Base-by-base conservation (phyloP, 1,140 invertebrate genomes). In the Bombus vancouverensis region DNA sequence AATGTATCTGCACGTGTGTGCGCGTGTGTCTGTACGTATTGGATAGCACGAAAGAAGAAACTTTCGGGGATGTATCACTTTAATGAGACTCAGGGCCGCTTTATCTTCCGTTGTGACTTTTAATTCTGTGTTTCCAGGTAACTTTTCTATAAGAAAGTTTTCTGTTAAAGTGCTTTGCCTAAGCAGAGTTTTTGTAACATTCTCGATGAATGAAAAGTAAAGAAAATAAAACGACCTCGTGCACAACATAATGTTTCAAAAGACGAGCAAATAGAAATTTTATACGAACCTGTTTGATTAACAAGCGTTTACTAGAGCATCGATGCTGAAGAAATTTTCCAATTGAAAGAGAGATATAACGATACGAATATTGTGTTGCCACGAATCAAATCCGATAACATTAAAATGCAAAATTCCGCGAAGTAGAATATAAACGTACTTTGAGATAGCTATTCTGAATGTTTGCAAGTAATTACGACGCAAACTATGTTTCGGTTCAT, bases 21-120 rank as follows among this genome's bases (percentile, higher is more conserved):
- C 8, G 9, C 15, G 13, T 2, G 39, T n/a, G 39, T 9, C 2
- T 12, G 25, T 15, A 39, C 22, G 5, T 47, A 34, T 62, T 32
- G 57, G 28, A 5, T 10, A 12, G 37, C n/a, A 2, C 10, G 42
- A 65, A 65, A 25, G 57, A 18, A 5, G 28, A 77, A 77, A 77
- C 75, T 77, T 65, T 42, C 15, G 34, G 37, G 37, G 57, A 62
- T 42, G 75, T 77, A 62, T 62, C 57, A 62, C 75, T 62, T 77
- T 77, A 77, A 77, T 42, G 57, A 62, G 75, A 42, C 37, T 3
- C 75, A 9, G 57, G 37, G 32, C 42, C 37, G 75, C 75, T 77
- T 77, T 77, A 77, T 77, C 75, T 62, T 77, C 37, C 75, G 57
- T 39, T 32, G 28, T 25, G 75, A 77, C 75, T 77, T 77, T 77